A percentile compares a stretch with the other conserved stretches of the same genome.
Conservation (phyloP, 2,113 vertebrate species). For the Laterallus jamaicensis region DNA sequence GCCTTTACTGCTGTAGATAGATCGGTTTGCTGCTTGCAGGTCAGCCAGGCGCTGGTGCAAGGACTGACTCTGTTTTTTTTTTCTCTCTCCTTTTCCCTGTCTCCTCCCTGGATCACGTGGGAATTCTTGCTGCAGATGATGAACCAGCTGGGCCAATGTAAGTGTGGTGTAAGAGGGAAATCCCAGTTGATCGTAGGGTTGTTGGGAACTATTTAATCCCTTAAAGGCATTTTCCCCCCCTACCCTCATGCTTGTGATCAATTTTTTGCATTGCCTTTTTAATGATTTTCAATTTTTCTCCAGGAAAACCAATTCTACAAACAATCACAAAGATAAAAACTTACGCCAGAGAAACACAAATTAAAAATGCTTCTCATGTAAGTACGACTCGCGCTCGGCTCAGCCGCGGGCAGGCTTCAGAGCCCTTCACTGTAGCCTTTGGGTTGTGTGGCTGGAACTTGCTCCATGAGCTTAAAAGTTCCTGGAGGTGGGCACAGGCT, state of each 20-base stretch:
- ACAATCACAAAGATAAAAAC: slow-evolving; percentile 99
- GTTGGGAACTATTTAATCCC: neutral
- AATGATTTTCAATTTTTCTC: neutral
- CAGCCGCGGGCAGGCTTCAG: neutral
- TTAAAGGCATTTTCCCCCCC: neutral
- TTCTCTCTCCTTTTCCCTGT: slow-evolving; percentile 52
- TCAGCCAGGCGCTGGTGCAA: neutral
- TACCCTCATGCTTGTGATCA: neutral
- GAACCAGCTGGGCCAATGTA: slow-evolving; percentile 97
- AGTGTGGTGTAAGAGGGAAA: slow-evolving; percentile 65
- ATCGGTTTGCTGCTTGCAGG: slow-evolving; percentile 24
- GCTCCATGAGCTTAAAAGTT: neutral
- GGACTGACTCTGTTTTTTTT: slow-evolving; percentile 61
- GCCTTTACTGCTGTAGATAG: slow-evolving; percentile 74
- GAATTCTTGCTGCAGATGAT: slow-evolving; percentile 81
- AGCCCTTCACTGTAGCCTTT: neutral
- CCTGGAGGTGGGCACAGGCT: neutral
- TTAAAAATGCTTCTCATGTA: slow-evolving; percentile 80
- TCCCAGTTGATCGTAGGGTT: neutral
- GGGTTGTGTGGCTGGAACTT: neutral
- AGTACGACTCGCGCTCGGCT: slow-evolving; percentile 50
- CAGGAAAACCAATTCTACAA: slow-evolving; percentile 99
- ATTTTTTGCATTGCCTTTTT: neutral
- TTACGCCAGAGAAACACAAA: slow-evolving; percentile 98
- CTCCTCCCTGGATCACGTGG: slow-evolving; percentile 5